Percentiles rank a stretch among this genome's conserved stretches.
Evolutionary conservation across 2,113 vertebrate genomes (phyloP).

Genomic region (Urocitellus parryii): DNA sequence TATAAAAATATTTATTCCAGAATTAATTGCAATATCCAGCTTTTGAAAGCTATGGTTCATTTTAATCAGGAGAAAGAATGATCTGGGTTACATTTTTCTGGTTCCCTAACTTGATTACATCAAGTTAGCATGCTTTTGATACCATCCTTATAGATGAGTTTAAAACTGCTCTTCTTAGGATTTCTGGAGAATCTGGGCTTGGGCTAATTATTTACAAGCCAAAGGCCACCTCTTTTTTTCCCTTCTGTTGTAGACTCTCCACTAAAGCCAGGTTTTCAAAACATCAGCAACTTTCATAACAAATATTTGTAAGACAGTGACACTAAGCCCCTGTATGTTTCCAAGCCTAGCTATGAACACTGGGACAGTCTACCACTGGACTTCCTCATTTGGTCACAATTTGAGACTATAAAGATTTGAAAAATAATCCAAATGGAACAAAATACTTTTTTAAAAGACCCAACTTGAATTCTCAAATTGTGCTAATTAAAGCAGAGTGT

Average conservation of each 20-base stretch:
- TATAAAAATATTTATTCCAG: neutral
- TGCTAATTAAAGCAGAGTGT: neutral
- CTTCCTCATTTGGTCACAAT: neutral
- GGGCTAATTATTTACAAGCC: neutral
- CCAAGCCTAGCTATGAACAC: neutral
- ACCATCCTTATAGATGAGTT: neutral
- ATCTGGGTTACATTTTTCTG: neutral
- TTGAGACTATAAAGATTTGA: neutral
- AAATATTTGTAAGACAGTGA: neutral
- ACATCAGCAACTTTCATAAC: neutral
- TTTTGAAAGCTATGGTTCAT: neutral
- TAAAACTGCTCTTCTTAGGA: neutral
- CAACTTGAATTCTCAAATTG: neutral
- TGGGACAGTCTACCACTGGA: neutral
- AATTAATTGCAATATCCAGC: neutral
- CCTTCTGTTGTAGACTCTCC: neutral
- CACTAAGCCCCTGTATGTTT: neutral
- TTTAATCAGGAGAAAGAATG: neutral
- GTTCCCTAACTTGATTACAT: neutral
- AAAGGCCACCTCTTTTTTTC: neutral
- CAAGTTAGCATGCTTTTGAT: neutral
- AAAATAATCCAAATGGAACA: neutral
- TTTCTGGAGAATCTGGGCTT: neutral
- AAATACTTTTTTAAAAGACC: neutral
- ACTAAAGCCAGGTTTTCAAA: neutral